Evolutionary conservation across 2,888 invertebrate genomes (phyloP).

Genomic region (Mystacides longicornis): DNA sequence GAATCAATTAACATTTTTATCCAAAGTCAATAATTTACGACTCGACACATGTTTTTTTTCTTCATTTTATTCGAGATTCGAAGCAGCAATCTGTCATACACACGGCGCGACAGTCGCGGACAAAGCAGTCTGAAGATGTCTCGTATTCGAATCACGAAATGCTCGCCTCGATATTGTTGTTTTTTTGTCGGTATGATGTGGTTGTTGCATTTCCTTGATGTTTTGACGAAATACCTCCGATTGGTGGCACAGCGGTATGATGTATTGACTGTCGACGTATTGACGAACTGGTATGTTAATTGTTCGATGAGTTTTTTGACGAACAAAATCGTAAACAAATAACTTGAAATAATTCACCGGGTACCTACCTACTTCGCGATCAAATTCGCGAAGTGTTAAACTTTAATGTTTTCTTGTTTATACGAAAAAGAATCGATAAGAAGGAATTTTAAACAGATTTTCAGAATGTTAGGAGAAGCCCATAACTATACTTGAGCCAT

Average conservation of each 20-base stretch:
- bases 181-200: constrained; percentile 7
- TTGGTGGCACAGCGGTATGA: constrained; percentile 1
- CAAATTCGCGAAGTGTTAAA: too few species aligned
- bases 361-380: too few species aligned
- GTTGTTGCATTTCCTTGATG: neutral
- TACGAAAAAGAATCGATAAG: too few species aligned
- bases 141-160: constrained; percentile 6
- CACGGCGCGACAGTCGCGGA: constrained; percentile 9
- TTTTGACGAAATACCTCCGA: neutral
- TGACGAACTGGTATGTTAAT: neutral
- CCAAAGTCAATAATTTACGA: constrained; percentile 26
- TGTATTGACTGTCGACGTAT: neutral
- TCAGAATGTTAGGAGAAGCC: too few species aligned
- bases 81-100: constrained; percentile 6
- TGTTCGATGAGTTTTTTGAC: too few species aligned
- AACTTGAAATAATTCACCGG: too few species aligned
- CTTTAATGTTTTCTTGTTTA: too few species aligned
- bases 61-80: neutral
- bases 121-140: neutral
- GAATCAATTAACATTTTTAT: constrained; percentile 22
- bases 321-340: too few species aligned
- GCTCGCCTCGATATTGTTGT: too few species aligned
- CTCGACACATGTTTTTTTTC: constrained; percentile 25
- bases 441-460: too few species aligned
- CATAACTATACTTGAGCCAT: too few species aligned